A percentile compares a stretch with the other conserved stretches of the same genome.
Evolutionary conservation across 1,140 invertebrate genomes (phyloP).

Genomic region (Acyrthosiphon pisum): DNA sequence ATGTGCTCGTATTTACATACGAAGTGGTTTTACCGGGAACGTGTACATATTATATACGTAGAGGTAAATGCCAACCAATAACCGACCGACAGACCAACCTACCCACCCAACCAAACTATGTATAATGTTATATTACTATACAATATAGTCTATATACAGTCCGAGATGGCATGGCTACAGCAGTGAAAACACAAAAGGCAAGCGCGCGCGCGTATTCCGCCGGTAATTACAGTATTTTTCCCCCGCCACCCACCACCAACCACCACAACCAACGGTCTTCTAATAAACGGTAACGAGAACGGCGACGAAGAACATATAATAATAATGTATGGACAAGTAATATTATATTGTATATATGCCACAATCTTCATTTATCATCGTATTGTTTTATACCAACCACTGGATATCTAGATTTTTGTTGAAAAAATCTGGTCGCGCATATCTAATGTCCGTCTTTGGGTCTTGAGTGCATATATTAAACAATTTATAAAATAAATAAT

Average conservation of each 20-base stretch:
- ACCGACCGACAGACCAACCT: not conserved
- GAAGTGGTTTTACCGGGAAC: not conserved
- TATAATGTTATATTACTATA: not conserved
- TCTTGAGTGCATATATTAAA: not conserved
- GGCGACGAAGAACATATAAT: not conserved
- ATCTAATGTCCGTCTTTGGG: not conserved
- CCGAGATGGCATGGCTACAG: not conserved
- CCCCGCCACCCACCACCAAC: not conserved
- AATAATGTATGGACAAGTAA: not conserved
- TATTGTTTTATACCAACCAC: not conserved
- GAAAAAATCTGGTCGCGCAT: not conserved
- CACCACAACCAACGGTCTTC: not conserved
- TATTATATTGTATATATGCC: not conserved
- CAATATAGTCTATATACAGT: not conserved
- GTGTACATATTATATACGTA: not conserved
- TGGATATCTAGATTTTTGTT: not conserved
- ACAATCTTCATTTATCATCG: not conserved
- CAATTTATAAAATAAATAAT: not conserved
- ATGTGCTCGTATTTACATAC: slow-evolving; percentile 31
- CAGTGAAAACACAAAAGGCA: slow-evolving; percentile 14
- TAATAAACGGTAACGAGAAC: slow-evolving; percentile 14
- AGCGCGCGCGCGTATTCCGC: slow-evolving; percentile 13
- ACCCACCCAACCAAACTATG: not conserved
- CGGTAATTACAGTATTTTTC: slow-evolving; percentile 10
- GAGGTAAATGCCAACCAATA: not conserved